Evolutionary conservation across 2,888 invertebrate genomes (phyloP), one percentile per base, ranked within the genome.

Genomic region (Lydus trimaculatus): DNA sequence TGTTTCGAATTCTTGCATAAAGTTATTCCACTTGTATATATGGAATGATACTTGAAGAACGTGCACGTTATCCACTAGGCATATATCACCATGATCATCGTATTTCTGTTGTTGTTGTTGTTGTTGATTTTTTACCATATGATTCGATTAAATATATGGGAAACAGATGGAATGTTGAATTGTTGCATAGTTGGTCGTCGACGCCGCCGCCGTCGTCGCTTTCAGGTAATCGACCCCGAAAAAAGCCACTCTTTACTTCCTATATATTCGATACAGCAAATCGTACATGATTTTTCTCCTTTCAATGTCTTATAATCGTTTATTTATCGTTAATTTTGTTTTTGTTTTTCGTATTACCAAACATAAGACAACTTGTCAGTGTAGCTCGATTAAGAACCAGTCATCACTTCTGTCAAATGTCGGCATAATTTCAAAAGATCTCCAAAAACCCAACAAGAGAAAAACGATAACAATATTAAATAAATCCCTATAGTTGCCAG

Each of bases 131-230:
- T 76, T 74, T 52, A 20, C 25, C 23, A 52, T 52, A 52, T 75
- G 74, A 77, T 73, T 70, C 72, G 75, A 77, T 79, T 74, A 73
- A 73, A 69, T 76, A 77, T 74, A 76, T 73, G 75, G 76, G 77
- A 77, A 77, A 76, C 73, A 69, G 72, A 74, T 77, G 79, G 78
- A 79, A 80, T 80, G 79, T 73, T 72, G 74, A 73, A 77, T 76
- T 73, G 52, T 52, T 48, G 52, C 23, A 52, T 52, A 52, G 52
- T 52, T 52, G 52, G 52, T 52, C 52, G 52, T 52, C 52, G 52
- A 52, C 23, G 52, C 52, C 52, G 52, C 23, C 52, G 52, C 52
- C 52, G 52, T 23, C 52, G 43, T 17, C 43, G 43, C 69, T 77
- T 76, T 73, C 78, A 75, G 79, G 80, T 78, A 76, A 76, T 76